A percentile compares a stretch with the other conserved stretches of the same genome.
These are phyloP conservation scores for Zootermopsis nevadensis DNA, from an alignment of 2,888 invertebrate species.

Conservation along the genomic window DNA sequence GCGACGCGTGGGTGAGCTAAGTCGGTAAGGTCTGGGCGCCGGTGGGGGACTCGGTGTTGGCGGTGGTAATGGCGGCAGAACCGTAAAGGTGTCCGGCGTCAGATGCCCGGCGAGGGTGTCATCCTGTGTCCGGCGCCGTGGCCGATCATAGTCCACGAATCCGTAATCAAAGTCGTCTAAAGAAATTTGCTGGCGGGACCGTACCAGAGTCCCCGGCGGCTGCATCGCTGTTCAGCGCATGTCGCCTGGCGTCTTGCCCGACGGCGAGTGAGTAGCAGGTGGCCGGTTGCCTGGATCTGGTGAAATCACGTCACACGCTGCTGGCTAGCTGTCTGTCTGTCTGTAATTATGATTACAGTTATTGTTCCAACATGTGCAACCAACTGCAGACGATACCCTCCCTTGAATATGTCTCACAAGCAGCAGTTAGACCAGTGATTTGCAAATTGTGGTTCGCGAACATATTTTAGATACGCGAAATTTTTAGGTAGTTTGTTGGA, in stretches of 20 bases:
- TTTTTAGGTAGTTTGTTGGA: no score
- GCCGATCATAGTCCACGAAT: conserved; percentile 12
- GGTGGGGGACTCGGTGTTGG: conserved; percentile 54
- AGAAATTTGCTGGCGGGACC: conserved; percentile 11
- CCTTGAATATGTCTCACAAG: no score
- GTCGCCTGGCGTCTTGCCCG: background rate
- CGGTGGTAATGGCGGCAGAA: conserved; percentile 54
- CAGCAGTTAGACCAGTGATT: no score
- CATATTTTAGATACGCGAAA: no score
- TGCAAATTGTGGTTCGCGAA: no score
- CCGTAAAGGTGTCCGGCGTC: conserved; percentile 53
- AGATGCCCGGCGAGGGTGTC: background rate
- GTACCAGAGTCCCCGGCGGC: background rate
- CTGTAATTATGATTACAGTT: background rate
- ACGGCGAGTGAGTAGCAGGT: background rate
- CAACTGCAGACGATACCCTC: background rate
- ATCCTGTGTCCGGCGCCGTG: background rate
- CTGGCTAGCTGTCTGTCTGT: background rate
- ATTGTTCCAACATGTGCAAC: conserved; percentile 7
- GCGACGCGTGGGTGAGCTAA: conserved; percentile 53
- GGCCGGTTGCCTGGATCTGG: conserved; percentile 10
- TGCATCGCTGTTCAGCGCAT: conserved; percentile 19
- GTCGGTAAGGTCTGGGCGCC: conserved; percentile 46
- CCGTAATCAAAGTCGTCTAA: conserved; percentile 15
- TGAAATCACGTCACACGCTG: background rate